Evolutionary conservation across 2,797 vertebrate genomes (phyloP), one percentile per base, ranked within the genome.

Genomic region (Merluccius polli): DNA sequence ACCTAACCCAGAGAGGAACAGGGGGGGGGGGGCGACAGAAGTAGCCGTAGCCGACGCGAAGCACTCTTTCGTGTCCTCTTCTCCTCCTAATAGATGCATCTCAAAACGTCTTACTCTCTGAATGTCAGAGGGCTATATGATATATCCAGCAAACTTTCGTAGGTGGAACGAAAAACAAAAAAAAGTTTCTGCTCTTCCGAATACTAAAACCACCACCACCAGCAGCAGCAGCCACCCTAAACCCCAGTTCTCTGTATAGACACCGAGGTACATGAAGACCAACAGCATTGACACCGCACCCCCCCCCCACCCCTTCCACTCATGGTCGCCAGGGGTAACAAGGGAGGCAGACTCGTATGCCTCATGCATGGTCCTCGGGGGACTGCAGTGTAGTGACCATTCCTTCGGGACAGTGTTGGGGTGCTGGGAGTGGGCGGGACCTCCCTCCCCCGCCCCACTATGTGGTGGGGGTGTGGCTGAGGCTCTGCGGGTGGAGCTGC

Each of bases 401-500:
- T 65, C 59, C 59, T 65, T 65, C 59, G 27, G 59, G 59, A 27
- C 59, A 27, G 59, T 65, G 59, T 65, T 4, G 24, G 59, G 59
- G 24, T 24, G 59, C 59, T 27, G 24, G 59, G n/a, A 27, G 52
- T n/a, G 44, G 2, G 44, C 15, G 52, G 48, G 21, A 10, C 52
- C 52, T n/a, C n/a, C n/a, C n/a, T n/a, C n/a, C 36, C 36, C 36
- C 36, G 5, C 24, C 75, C 6, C 18, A 84, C 92, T 94, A 98
- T 3, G 95, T 94, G 41, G 89, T 95, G 93, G 92, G 93, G 11
- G 94, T 89, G 77, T 95, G 96, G 87, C 95, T 95, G 89, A 99
- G 94, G 90, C 98, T 99, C 85, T 99, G 98, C 0, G 98, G 98
- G 90, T 99, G 98, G 63, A 97, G 97, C 92, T 98, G 98, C 87